Conservation (phyloP, 2,888 invertebrate species). For the Clusia tigrina region DNA sequence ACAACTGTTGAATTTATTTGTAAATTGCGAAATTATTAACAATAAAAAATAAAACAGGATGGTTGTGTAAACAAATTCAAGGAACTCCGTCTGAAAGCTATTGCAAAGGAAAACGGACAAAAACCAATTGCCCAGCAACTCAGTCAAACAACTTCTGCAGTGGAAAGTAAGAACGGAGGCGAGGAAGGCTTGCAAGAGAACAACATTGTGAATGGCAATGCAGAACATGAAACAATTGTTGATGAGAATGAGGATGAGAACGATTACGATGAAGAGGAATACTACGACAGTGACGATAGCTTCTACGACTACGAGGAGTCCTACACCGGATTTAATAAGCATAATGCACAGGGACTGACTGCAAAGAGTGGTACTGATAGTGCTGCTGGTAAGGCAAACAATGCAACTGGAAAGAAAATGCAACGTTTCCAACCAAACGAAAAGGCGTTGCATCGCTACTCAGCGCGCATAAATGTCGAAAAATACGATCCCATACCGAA, state of each 20-base stretch:
- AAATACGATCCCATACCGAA: constrained; percentile 73
- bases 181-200: constrained; percentile 37
- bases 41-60: not conserved
- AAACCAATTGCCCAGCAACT: constrained; percentile 49
- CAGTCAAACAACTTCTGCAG: constrained; percentile 29
- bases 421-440: constrained; percentile 82
- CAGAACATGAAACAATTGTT: constrained; percentile 10
- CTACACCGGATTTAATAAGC: constrained; percentile 58
- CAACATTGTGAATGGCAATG: constrained; percentile 20
- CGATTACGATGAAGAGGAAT: constrained; percentile 39
- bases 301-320: constrained; percentile 58
- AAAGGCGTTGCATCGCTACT: constrained; percentile 80
- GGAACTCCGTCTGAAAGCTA: not conserved
- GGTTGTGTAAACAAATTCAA: not conserved
- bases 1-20: not conserved
- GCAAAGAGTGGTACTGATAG: constrained; percentile 36
- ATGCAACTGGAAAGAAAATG: constrained; percentile 46
- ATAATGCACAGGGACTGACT: constrained; percentile 42
- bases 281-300: constrained; percentile 46
- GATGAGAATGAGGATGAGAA: constrained; percentile 31
- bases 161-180: constrained; percentile 18
- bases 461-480: constrained; percentile 84
- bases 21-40: not conserved
- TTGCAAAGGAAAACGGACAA: constrained; percentile 51
- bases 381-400: not conserved